phyloP scores from a whole-genome alignment of 2,113 vertebrate species.

The Cinclus mexicanus region DNA sequence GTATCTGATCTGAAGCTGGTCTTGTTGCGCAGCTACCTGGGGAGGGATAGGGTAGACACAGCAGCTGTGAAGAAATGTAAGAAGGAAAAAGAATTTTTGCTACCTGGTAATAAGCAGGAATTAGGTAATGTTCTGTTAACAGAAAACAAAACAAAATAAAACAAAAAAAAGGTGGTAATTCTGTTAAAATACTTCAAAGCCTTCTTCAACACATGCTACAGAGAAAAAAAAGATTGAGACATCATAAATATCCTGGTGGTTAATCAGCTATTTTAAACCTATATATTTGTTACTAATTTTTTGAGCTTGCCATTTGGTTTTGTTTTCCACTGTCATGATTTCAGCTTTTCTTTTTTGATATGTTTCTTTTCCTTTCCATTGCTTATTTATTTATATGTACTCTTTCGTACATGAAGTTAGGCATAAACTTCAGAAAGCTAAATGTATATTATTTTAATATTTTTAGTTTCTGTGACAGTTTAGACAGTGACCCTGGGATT shows the following conservation, averaged over 20 bases:
- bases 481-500: neutral
- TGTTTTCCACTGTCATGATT: neutral
- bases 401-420: neutral
- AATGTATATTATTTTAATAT: neutral
- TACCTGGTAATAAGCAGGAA: neutral
- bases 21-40: neutral
- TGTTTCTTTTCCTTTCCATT: neutral
- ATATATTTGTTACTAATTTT: neutral
- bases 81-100: neutral
- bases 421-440: neutral
- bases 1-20: neutral
- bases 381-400: neutral
- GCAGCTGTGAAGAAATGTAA: neutral
- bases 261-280: neutral
- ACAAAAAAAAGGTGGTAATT: neutral
- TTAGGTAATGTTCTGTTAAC: neutral
- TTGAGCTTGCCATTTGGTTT: neutral
- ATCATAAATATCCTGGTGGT: neutral
- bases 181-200: neutral
- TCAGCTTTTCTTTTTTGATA: neutral
- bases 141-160: neutral
- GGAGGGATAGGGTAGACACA: neutral
- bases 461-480: neutral
- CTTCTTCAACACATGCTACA: neutral
- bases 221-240: neutral